phyloP scores from a whole-genome alignment of 2,113 vertebrate species.

The Pongo abelii region DNA sequence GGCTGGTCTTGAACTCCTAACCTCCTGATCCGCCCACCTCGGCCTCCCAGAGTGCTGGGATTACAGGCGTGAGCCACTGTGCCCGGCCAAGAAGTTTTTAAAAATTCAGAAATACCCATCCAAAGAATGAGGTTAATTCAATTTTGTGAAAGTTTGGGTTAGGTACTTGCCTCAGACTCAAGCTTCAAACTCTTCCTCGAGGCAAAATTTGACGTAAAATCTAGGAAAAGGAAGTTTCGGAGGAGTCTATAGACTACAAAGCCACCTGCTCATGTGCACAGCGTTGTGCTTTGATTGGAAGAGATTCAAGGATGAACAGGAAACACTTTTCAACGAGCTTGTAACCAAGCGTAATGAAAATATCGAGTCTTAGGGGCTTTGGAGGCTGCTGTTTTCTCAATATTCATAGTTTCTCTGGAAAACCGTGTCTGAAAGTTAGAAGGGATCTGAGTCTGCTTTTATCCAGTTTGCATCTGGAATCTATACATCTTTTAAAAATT shows the following conservation, averaged over 20 bases:
- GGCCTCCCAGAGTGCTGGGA: no score
- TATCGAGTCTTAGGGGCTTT: rapidly evolving
- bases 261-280: not conserved
- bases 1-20: no score
- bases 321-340: not conserved
- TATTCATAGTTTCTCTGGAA: not conserved
- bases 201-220: not conserved
- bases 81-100: no score
- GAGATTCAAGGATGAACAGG: not conserved
- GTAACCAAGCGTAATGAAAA: not conserved
- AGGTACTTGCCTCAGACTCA: not conserved
- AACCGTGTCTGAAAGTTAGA: not conserved
- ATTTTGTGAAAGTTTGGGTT: not conserved
- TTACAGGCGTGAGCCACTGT: no score
- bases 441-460: not conserved
- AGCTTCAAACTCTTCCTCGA: not conserved
- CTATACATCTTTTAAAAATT: not conserved
- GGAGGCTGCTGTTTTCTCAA: no score
- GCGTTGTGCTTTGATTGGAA: no score
- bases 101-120: slow-evolving; percentile 65
- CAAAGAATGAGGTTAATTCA: slow-evolving; percentile 47
- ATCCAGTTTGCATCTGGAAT: not conserved
- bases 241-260: not conserved
- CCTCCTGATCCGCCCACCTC: no score
- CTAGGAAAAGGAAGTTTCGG: not conserved